Evolutionary conservation across 2,113 vertebrate species (phyloP).

Genomic region (Alces alces): DNA sequence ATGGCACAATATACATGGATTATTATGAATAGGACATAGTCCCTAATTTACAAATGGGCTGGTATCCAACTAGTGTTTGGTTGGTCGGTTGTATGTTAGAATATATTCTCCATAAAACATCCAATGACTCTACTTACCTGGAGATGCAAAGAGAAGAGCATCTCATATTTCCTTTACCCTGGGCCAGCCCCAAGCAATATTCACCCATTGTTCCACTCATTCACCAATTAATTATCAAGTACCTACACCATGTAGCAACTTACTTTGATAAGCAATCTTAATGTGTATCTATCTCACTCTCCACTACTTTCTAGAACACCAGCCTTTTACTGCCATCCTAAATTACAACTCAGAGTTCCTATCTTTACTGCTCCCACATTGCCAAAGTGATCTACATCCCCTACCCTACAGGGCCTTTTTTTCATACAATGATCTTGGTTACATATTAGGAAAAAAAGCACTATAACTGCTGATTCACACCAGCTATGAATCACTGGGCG

Average conservation of each 20-base stretch:
- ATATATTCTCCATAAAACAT: constrained; percentile 1
- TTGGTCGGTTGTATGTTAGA: not conserved
- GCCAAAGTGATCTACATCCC: not conserved
- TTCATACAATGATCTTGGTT: not conserved
- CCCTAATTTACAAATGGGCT: not conserved
- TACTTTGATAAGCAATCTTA: not conserved
- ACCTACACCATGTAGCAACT: not conserved
- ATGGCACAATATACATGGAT: not conserved
- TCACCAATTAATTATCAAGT: not conserved
- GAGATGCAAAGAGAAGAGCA: not conserved
- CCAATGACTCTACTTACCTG: not conserved
- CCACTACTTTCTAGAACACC: not conserved
- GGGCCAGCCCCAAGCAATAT: not conserved
- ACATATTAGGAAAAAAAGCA: not conserved
- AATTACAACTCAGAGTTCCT: not conserved
- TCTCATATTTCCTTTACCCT: not conserved
- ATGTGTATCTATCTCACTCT: not conserved
- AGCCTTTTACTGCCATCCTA: not conserved
- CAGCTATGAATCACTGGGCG: constrained; percentile 6
- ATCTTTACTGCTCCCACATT: not conserved
- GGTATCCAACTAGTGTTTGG: not conserved
- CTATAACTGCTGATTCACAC: not conserved
- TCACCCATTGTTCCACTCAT: not conserved
- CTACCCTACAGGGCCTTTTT: not conserved
- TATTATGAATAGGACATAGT: not conserved